Evolutionary conservation across 2,113 vertebrate genomes (phyloP).

Genomic region (Forbesichthys agassizii): DNA sequence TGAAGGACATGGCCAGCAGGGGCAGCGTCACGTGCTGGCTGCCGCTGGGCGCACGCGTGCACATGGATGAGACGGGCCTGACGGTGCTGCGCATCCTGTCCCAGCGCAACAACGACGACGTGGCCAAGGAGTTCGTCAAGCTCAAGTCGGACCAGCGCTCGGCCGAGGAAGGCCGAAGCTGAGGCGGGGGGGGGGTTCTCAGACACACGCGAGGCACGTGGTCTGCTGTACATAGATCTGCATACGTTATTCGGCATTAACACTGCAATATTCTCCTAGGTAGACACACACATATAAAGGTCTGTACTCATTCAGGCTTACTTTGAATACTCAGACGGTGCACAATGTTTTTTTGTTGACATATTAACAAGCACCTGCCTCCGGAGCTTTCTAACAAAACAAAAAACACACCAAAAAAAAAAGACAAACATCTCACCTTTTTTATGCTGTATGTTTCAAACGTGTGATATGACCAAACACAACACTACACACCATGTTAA

Average conservation of each 20-base stretch:
- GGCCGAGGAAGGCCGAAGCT: slow-evolving; percentile 85
- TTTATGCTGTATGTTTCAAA: slow-evolving; percentile 41
- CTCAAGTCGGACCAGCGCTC: slow-evolving; percentile 97
- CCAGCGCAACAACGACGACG: slow-evolving; percentile 95
- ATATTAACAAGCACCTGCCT: slow-evolving; percentile 18
- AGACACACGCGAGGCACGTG: slow-evolving; percentile 25
- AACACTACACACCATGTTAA: slow-evolving; percentile 40
- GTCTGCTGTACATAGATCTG: slow-evolving; percentile 60
- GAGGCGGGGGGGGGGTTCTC: slow-evolving; percentile 41
- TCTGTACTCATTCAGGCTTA: slow-evolving; percentile 2
- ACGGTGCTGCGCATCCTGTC: slow-evolving; percentile 96
- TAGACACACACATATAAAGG: slow-evolving; percentile 42
- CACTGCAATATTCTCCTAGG: slow-evolving; percentile 60
- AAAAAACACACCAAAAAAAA: too few relatives aligned
- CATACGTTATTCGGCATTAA: slow-evolving; percentile 65
- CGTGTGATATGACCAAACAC: slow-evolving; percentile 26
- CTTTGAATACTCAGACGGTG: slow-evolving; percentile 28
- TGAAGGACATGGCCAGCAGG: slow-evolving; percentile 85
- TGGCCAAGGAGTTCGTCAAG: slow-evolving; percentile 97
- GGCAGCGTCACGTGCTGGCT: slow-evolving; percentile 89
- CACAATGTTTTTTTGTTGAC: neutral
- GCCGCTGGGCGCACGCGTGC: slow-evolving; percentile 87
- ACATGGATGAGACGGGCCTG: slow-evolving; percentile 98
- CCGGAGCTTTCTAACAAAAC: slow-evolving; percentile 25
- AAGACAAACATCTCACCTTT: slow-evolving; percentile 37